Conservation (phyloP, 1,140 invertebrate species). For the Brachystomella parvula region DNA sequence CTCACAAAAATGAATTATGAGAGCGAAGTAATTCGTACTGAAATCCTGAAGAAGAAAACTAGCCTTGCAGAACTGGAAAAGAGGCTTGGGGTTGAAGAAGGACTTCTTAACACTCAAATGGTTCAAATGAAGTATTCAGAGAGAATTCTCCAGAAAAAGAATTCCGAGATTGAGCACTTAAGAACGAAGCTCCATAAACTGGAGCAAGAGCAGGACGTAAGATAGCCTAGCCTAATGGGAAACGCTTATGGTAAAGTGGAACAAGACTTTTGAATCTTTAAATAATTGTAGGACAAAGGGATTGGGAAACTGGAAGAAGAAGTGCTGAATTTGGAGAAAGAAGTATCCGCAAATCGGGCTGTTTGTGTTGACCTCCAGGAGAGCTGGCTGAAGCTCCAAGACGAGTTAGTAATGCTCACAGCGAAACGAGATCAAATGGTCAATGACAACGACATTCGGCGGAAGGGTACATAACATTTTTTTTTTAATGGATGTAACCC, state of each 20-base stretch:
- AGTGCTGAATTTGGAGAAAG: slow-evolving; percentile 41
- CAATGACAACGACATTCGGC: slow-evolving; percentile 55
- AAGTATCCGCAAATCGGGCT: slow-evolving; percentile 25
- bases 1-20: slow-evolving; percentile 53
- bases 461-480: slow-evolving; percentile 48
- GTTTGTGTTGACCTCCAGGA: slow-evolving; percentile 48
- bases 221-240: too few relatives aligned
- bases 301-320: slow-evolving; percentile 49
- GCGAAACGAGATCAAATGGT: slow-evolving; percentile 57
- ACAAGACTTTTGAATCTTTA: neutral
- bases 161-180: slow-evolving; percentile 41
- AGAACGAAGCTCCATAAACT: slow-evolving; percentile 52
- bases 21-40: slow-evolving; percentile 50
- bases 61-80: slow-evolving; percentile 45
- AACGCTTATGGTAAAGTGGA: neutral
- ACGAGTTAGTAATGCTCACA: slow-evolving; percentile 56
- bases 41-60: slow-evolving; percentile 41
- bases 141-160: slow-evolving; percentile 29
- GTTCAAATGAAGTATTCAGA: slow-evolving; percentile 39
- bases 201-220: slow-evolving; percentile 45
- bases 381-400: slow-evolving; percentile 65
- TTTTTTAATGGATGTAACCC: slow-evolving; percentile 15
- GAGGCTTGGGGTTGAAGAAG: slow-evolving; percentile 47
- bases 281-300: slow-evolving; percentile 41
- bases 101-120: slow-evolving; percentile 48